These are phyloP conservation scores for Malurus elegans DNA, from an alignment of 2,113 vertebrate species.

Conservation along the genomic window DNA sequence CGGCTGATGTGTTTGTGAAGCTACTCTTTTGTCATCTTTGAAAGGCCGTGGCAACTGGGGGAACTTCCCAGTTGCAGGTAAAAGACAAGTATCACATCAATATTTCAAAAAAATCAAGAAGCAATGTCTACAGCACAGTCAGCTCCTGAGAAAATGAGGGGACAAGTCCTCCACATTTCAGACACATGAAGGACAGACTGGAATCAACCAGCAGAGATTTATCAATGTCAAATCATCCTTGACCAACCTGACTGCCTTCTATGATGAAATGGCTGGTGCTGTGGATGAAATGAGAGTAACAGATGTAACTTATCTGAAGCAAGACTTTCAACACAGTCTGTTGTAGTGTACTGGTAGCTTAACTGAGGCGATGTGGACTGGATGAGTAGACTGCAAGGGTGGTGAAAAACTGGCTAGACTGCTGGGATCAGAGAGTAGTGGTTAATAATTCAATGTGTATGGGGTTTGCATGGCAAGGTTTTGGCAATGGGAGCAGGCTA, in stretches of 20 bases:
- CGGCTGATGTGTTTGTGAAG: not conserved
- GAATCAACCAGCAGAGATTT: not conserved
- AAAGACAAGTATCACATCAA: not conserved
- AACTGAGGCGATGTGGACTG: not conserved
- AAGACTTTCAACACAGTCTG: not conserved
- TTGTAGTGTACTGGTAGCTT: not conserved
- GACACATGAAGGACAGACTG: not conserved
- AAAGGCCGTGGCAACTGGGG: not conserved
- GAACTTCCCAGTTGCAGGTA: not conserved
- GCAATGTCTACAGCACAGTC: not conserved
- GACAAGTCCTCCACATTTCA: not conserved
- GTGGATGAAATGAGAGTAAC: not conserved
- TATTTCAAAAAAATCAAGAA: not conserved
- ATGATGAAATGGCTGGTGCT: conserved; percentile 6
- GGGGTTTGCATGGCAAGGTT: not conserved
- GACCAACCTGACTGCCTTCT: not conserved
- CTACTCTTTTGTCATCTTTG: not conserved
- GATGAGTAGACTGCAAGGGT: not conserved
- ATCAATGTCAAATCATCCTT: not conserved
- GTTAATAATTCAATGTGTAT: not conserved
- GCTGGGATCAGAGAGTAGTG: not conserved
- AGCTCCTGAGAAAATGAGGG: not conserved
- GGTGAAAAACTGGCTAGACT: not conserved
- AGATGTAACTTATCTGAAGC: not conserved
- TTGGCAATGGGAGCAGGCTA: not conserved